Base-by-base conservation (phyloP, 2,888 invertebrate species). In the Pocota personata region DNA sequence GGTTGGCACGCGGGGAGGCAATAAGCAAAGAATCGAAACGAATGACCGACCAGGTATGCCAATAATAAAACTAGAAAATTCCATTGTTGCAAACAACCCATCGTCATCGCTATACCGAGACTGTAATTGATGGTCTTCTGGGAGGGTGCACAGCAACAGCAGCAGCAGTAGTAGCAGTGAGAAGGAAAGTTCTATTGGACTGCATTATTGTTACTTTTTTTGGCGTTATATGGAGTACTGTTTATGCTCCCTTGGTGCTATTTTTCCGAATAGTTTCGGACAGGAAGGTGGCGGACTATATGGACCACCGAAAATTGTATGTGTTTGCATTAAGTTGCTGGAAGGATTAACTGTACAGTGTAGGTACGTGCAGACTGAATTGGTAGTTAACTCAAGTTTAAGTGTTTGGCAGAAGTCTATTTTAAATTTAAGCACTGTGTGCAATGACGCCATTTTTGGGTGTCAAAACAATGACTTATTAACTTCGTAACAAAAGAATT, bases 51-150 rank as follows among this genome's bases (percentile, higher is more conserved):
- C 76, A 82, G 86, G 80, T 86, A 86, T 86, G 82, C 82, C 86
- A 86, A 77, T 86, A 82, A 86, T 86, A 82, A n/a, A 86, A 86
- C 86, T 86, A 86, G 86, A 86, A 86, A 86, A 86, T 82, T 86
- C 86, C 82, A 86, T 77, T 82, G 86, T 86, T 86, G 82, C 86
- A 82, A 86, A 86, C 82, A 86, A 86, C 82, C 82, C 76, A 82
- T 76, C 86, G 72, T 82, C 77, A 76, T 82, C 72, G 66, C 35
- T 73, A 46, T 64, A 71, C 66, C 60, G 67, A 72, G 86, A 73
- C 76, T 77, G 60, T 72, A 82, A 82, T 80, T 77, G 86, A 86
- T 86, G 86, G 82, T 82, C 76, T 77, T 77, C 66, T 72, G 72
- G 72, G 67, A 77, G 86, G 67, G 75, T 64, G 79, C 30, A 55